phyloP scores from a whole-genome alignment of 2,113 vertebrate genomes.

The Larimichthys polyactis region DNA sequence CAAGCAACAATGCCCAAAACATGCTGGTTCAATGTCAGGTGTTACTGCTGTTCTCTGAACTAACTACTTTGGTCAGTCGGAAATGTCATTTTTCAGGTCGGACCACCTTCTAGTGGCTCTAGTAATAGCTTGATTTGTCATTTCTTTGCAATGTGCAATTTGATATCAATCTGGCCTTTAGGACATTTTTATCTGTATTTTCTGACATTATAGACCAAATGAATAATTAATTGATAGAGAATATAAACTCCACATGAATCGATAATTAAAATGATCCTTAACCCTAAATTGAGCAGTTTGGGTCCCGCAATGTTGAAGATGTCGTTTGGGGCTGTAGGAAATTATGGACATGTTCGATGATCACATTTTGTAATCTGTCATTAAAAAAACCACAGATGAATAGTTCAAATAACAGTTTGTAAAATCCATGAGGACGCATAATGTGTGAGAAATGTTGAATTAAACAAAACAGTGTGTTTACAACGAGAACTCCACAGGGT shows the following conservation, averaged over 20 bases:
- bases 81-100: background rate
- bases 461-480: conserved; percentile 4
- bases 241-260: background rate
- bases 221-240: background rate
- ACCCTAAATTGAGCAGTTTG: too few species aligned
- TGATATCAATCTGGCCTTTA: background rate
- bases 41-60: background rate
- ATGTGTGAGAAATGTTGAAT: background rate
- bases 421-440: background rate
- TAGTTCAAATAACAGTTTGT: background rate
- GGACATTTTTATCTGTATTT: background rate
- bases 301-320: background rate
- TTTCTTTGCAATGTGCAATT: background rate
- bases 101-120: background rate
- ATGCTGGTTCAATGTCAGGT: background rate
- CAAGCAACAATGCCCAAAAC: background rate
- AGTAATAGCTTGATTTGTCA: background rate
- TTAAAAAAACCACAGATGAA: background rate
- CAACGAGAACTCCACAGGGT: background rate
- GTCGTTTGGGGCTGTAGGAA: background rate
- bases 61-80: background rate
- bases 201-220: background rate
- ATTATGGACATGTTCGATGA: background rate
- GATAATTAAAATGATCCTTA: background rate
- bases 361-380: background rate